Conservation (phyloP, 2,113 vertebrate genomes). For the Piliocolobus tephrosceles region DNA sequence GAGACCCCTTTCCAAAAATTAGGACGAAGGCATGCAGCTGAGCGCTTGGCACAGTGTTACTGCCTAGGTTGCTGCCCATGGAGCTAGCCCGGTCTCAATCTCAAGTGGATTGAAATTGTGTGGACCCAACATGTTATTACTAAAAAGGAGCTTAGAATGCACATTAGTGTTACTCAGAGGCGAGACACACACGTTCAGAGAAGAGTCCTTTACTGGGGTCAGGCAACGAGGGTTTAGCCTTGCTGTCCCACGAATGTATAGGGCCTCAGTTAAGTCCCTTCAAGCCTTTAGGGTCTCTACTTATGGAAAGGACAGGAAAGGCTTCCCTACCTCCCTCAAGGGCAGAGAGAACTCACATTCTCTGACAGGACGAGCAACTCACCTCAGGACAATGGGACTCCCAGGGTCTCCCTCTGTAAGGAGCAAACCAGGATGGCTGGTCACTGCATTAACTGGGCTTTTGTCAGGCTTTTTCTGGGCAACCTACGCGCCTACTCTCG, state of each 20-base stretch:
- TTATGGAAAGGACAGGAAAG: background rate
- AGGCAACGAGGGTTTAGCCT: too few relatives aligned
- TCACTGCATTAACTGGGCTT: background rate
- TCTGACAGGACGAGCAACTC: background rate
- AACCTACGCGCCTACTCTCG: too few relatives aligned
- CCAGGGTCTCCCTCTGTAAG: background rate
- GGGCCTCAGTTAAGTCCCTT: background rate
- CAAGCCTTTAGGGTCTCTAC: background rate
- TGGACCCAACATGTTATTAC: background rate
- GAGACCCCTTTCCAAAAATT: background rate
- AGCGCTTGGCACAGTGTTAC: rapidly evolving
- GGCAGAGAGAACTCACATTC: background rate
- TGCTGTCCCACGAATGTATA: background rate
- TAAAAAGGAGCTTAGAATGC: background rate
- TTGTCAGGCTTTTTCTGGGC: background rate
- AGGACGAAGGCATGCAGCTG: background rate
- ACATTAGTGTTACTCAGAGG: background rate
- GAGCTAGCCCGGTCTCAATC: background rate
- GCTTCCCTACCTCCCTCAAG: background rate
- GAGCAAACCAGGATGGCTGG: background rate
- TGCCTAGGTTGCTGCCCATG: rapidly evolving
- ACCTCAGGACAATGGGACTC: background rate
- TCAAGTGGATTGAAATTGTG: background rate
- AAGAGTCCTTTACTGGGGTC: background rate
- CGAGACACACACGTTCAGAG: background rate